Evolutionary conservation across 2,113 vertebrate genomes (phyloP).

Genomic region (Sander lucioperca): DNA sequence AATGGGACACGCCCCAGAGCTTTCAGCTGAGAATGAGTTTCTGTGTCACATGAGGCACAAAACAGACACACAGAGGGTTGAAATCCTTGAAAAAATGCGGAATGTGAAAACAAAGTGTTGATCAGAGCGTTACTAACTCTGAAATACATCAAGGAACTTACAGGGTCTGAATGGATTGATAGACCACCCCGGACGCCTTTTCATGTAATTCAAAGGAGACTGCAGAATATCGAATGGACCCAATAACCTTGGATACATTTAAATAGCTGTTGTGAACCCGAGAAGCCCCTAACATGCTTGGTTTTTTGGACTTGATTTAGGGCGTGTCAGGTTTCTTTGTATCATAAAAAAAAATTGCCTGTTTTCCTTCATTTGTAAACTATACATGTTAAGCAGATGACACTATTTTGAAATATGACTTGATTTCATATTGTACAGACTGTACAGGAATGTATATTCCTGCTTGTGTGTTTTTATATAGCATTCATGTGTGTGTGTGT

Average conservation of each 20-base stretch:
- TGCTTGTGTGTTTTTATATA: conserved; percentile 83
- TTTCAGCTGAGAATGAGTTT: conserved; percentile 63
- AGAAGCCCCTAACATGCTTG: conserved; percentile 77
- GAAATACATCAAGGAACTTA: conserved; percentile 72
- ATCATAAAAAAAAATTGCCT: conserved; percentile 78
- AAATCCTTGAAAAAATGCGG: conserved; percentile 63
- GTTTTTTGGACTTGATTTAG: conserved; percentile 78
- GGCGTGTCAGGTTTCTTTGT: conserved; percentile 81
- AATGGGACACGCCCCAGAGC: conserved; percentile 72
- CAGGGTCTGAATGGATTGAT: conserved; percentile 67
- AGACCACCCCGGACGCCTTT: conserved; percentile 71
- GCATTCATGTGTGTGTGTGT: conserved; percentile 73
- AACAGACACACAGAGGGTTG: conserved; percentile 50
- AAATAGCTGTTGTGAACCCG: conserved; percentile 75
- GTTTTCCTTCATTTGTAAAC: conserved; percentile 84
- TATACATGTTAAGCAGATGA: conserved; percentile 82
- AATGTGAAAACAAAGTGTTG: conserved; percentile 64
- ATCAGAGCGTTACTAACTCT: conserved; percentile 63
- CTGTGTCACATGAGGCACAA: conserved; percentile 64
- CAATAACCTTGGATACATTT: conserved; percentile 70
- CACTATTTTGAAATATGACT: conserved; percentile 86
- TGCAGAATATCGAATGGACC: conserved; percentile 62
- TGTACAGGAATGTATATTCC: conserved; percentile 79
- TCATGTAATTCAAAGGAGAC: conserved; percentile 71
- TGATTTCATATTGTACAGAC: conserved; percentile 85